Evolutionary conservation across 2,888 invertebrate genomes (phyloP).

Genomic region (Diarsia dahlii): DNA sequence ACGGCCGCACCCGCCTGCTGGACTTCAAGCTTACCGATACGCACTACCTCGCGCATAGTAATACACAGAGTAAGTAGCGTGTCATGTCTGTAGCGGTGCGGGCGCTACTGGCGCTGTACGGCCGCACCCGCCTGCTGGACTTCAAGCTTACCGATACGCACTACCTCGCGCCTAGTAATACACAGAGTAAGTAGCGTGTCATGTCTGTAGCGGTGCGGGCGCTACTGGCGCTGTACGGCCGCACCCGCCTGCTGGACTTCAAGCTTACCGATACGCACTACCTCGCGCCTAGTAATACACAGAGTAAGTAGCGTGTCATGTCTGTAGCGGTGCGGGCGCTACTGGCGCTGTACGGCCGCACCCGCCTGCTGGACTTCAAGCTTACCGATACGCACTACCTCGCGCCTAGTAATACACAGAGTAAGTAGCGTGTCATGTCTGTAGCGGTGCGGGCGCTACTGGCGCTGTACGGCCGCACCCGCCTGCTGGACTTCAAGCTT

Average conservation of each 20-base stretch:
- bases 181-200: conserved; percentile 63
- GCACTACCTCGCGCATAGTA: conserved; percentile 89
- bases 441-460: conserved; percentile 92
- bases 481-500: conserved; percentile 95
- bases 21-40: conserved; percentile 94
- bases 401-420: conserved; percentile 83
- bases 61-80: conserved; percentile 71
- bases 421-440: conserved; percentile 50
- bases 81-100: conserved; percentile 77
- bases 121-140: conserved; percentile 95
- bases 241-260: conserved; percentile 96
- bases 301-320: conserved; percentile 59
- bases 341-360: conserved; percentile 96
- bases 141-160: conserved; percentile 93
- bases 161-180: conserved; percentile 88
- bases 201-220: conserved; percentile 85
- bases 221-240: conserved; percentile 96
- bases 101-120: conserved; percentile 96
- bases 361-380: conserved; percentile 96
- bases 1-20: conserved; percentile 95
- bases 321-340: conserved; percentile 90
- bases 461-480: conserved; percentile 96
- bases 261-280: conserved; percentile 92
- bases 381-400: conserved; percentile 91
- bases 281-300: conserved; percentile 86